A percentile compares a stretch with the other conserved stretches of the same genome.
These are phyloP conservation scores for Anoura caudifer DNA, from an alignment of 2,113 vertebrate species.

Conservation along the genomic window DNA sequence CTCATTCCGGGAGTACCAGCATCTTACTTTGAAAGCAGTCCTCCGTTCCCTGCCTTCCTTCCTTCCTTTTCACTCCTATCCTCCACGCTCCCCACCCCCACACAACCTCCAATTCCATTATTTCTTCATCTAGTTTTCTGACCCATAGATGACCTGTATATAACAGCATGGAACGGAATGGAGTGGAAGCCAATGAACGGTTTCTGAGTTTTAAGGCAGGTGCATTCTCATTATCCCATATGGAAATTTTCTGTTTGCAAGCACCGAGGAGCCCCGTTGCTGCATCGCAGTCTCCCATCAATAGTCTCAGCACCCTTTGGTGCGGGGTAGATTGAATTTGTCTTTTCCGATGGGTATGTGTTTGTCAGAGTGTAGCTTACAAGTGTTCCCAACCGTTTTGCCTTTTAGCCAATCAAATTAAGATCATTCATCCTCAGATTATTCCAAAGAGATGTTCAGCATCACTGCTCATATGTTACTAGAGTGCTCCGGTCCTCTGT, in stretches of 20 bases:
- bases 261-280: not conserved
- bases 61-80: not conserved
- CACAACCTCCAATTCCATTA: constrained; percentile 36
- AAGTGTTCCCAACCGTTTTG: not conserved
- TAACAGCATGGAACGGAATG: not conserved
- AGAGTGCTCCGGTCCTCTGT: not conserved
- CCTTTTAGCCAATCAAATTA: not conserved
- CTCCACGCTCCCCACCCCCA: not conserved
- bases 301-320: not conserved
- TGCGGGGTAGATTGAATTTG: not conserved
- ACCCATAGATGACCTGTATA: constrained; percentile 2
- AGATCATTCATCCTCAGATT: not conserved
- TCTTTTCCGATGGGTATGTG: not conserved
- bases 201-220: constrained; percentile 3
- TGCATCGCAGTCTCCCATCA: not conserved
- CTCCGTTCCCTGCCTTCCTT: not conserved
- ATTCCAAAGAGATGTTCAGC: not conserved
- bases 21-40: not conserved
- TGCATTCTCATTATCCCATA: not conserved
- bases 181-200: not conserved
- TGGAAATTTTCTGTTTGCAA: not conserved
- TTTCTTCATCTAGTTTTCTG: constrained; percentile 34
- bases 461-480: not conserved
- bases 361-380: not conserved
- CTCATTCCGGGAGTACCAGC: not conserved